A percentile compares a stretch with the other conserved stretches of the same genome.
phyloP scores from a whole-genome alignment of 2,797 vertebrate genomes.

The Pogoniulus pusillus region DNA sequence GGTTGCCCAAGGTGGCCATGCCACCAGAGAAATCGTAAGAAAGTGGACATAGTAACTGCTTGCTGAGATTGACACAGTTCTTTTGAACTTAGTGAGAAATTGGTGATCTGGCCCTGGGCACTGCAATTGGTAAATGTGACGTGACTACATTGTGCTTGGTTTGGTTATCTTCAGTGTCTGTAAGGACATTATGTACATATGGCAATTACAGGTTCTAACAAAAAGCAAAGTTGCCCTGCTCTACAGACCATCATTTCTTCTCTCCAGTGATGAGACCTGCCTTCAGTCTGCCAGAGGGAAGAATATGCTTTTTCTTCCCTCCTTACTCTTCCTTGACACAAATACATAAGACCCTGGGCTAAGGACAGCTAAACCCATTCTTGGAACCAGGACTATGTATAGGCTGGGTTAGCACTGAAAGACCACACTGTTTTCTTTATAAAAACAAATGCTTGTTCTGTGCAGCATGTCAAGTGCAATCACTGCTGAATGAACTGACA shows the following conservation, averaged over 20 bases:
- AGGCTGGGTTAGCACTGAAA: constrained; percentile 42
- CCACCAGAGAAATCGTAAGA: not conserved
- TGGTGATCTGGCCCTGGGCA: not conserved
- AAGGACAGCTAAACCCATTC: constrained; percentile 29
- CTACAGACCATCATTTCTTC: not conserved
- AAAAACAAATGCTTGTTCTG: constrained; percentile 50
- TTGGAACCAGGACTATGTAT: constrained; percentile 1
- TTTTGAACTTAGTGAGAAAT: not conserved
- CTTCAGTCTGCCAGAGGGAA: not conserved
- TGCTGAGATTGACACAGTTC: not conserved
- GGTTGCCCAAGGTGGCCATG: not conserved
- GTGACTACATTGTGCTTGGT: accelerated
- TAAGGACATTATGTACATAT: not conserved
- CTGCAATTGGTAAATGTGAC: not conserved
- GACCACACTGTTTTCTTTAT: constrained; percentile 55
- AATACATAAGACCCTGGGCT: not conserved
- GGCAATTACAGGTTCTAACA: not conserved
- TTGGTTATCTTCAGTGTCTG: not conserved
- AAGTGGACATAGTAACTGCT: not conserved
- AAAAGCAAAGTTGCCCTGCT: not conserved
- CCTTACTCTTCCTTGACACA: not conserved
- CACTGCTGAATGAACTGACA: constrained; percentile 48
- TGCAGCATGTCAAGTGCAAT: constrained; percentile 50
- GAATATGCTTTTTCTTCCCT: not conserved
- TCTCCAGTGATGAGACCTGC: not conserved